These are phyloP conservation scores for Hypolimnas misippus DNA, from an alignment of 2,888 invertebrate genomes.

Conservation along the genomic window DNA sequence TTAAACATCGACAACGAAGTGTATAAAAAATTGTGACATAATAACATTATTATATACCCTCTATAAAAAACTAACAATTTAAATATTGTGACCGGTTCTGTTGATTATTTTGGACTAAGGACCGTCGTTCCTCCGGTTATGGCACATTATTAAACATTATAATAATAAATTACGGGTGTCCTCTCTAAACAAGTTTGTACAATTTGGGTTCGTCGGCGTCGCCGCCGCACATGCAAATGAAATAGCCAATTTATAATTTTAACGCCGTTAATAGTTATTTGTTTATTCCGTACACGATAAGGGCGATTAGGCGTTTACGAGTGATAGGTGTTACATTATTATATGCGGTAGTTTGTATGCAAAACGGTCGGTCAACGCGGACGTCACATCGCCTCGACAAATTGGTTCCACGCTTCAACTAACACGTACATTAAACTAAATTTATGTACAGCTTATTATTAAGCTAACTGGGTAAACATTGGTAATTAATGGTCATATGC, in stretches of 20 bases:
- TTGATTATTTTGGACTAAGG: slow-evolving; percentile 20
- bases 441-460: neutral
- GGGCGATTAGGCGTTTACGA: slow-evolving; percentile 70
- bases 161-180: slow-evolving; percentile 63
- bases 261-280: slow-evolving; percentile 70
- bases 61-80: slow-evolving; percentile 7
- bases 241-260: slow-evolving; percentile 71
- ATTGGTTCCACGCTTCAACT: slow-evolving; percentile 43
- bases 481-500: neutral
- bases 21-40: neutral
- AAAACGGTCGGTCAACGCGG: slow-evolving; percentile 39
- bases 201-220: slow-evolving; percentile 56
- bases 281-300: slow-evolving; percentile 71
- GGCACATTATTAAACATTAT: slow-evolving; percentile 57
- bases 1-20: neutral
- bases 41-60: slow-evolving; percentile 5
- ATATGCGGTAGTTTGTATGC: slow-evolving; percentile 55
- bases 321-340: slow-evolving; percentile 42
- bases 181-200: slow-evolving; percentile 65
- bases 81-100: slow-evolving; percentile 35
- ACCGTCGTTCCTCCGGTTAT: slow-evolving; percentile 43
- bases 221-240: slow-evolving; percentile 55
- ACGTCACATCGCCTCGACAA: slow-evolving; percentile 37
- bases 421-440: slow-evolving; percentile 1
- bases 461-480: neutral